A percentile compares a stretch with the other conserved stretches of the same genome.
Conservation (phyloP, 2,888 invertebrate genomes). For the Trichogramma evanescens region DNA sequence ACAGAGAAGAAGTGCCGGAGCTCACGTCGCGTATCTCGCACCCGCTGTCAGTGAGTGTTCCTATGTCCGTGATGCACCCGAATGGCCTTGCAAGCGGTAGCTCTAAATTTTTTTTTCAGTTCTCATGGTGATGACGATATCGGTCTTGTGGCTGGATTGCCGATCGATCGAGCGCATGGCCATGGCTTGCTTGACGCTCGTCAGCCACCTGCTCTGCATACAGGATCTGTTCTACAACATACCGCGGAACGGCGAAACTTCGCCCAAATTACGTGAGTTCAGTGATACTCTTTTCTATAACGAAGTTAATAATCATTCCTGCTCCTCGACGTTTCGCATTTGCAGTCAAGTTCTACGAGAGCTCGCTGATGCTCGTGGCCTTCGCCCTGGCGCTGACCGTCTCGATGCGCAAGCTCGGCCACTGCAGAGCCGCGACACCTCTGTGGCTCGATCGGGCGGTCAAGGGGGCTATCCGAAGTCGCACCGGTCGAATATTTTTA, state of each 20-base stretch:
- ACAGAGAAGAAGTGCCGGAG: conserved; percentile 54
- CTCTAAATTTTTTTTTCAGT: conserved; percentile 36
- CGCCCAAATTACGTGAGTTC: conserved; percentile 30
- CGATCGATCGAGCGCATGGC: conserved; percentile 52
- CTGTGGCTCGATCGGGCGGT: conserved; percentile 26
- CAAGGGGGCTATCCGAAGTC: conserved; percentile 27
- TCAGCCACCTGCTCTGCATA: conserved; percentile 54
- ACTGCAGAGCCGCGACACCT: conserved; percentile 27
- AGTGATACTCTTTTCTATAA: background rate
- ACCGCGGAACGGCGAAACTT: conserved; percentile 50
- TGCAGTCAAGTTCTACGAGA: conserved; percentile 36
- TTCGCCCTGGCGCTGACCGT: conserved; percentile 6
- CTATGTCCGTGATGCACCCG: background rate
- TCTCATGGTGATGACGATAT: conserved; percentile 53
- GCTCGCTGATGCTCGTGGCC: conserved; percentile 28
- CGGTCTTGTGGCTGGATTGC: conserved; percentile 54
- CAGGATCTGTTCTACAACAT: conserved; percentile 54
- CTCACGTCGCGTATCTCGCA: conserved; percentile 53
- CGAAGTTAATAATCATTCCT: background rate
- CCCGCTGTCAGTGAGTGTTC: conserved; percentile 49
- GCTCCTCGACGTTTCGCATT: too few relatives aligned
- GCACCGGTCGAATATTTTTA: conserved; percentile 32
- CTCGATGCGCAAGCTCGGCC: conserved; percentile 24
- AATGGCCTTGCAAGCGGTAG: background rate
- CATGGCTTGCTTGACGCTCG: conserved; percentile 53